Conservation (phyloP, 2,797 vertebrate genomes). For the Lithobates pipiens region DNA sequence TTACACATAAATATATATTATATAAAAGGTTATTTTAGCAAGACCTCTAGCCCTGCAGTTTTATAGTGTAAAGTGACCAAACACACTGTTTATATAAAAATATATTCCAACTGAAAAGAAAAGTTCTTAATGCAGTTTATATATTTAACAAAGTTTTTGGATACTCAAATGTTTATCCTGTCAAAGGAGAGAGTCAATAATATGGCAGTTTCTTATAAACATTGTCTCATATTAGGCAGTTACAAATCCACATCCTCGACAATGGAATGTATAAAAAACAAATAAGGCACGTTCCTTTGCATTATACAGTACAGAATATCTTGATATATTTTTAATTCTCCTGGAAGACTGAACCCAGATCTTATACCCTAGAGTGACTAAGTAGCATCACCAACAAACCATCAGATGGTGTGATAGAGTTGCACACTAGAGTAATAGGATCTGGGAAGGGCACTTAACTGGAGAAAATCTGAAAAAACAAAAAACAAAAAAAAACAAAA, state of each 20-base stretch:
- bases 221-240: constrained; percentile 68
- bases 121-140: constrained; percentile 68
- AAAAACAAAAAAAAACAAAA: no score
- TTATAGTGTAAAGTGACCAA: constrained; percentile 83
- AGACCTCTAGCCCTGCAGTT: constrained; percentile 90
- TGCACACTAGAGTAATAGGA: constrained; percentile 22
- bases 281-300: constrained; percentile 22
- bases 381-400: constrained; percentile 2
- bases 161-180: constrained; percentile 66
- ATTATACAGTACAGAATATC: constrained; percentile 22
- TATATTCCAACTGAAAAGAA: constrained; percentile 43
- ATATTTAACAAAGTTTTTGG: constrained; percentile 61
- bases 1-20: constrained; percentile 78
- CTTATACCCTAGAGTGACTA: constrained; percentile 18
- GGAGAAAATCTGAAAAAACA: neutral
- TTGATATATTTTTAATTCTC: neutral
- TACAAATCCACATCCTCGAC: constrained; percentile 42
- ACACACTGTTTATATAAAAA: constrained; percentile 72
- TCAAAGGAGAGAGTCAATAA: constrained; percentile 68
- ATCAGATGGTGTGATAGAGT: neutral
- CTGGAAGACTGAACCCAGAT: constrained; percentile 11
- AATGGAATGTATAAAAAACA: constrained; percentile 63
- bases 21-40: constrained; percentile 82
- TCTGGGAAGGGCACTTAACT: neutral
- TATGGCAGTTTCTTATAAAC: constrained; percentile 76